A percentile compares a stretch with the other conserved stretches of the same genome.
Evolutionary conservation across 2,888 invertebrate species (phyloP).

Genomic region (Amblyteles armatorius): DNA sequence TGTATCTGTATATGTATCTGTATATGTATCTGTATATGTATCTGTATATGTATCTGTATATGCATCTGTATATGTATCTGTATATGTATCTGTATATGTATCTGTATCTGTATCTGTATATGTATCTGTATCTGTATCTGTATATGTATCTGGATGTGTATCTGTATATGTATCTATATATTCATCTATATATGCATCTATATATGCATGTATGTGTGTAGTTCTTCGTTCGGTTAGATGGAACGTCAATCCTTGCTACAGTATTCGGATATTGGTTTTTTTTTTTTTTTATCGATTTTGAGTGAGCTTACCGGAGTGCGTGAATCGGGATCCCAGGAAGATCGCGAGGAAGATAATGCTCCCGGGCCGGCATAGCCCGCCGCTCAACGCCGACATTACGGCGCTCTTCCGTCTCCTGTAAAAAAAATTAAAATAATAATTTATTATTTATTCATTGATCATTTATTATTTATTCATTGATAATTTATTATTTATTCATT

Average conservation of each 20-base stretch:
- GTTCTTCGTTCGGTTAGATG: background rate
- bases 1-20: background rate
- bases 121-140: too few relatives aligned
- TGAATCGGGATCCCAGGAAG: constrained; percentile 77
- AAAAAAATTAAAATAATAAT: constrained; percentile 30
- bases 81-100: too few relatives aligned
- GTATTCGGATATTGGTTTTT: background rate
- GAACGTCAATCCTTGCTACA: background rate
- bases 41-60: too few relatives aligned
- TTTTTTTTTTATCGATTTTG: background rate
- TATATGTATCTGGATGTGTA: too few relatives aligned
- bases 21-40: background rate
- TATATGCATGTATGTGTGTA: background rate
- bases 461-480: background rate
- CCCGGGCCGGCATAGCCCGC: constrained; percentile 85
- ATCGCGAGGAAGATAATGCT: constrained; percentile 80
- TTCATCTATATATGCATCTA: too few relatives aligned
- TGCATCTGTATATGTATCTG: background rate
- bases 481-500: background rate
- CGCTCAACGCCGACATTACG: constrained; percentile 87
- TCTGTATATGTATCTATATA: too few relatives aligned
- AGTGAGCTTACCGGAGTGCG: constrained; percentile 80
- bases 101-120: too few relatives aligned
- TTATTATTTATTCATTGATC: background rate
- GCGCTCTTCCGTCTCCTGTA: constrained; percentile 79